phyloP scores from a whole-genome alignment of 2,797 vertebrate genomes.

The Rhincodon typus region DNA sequence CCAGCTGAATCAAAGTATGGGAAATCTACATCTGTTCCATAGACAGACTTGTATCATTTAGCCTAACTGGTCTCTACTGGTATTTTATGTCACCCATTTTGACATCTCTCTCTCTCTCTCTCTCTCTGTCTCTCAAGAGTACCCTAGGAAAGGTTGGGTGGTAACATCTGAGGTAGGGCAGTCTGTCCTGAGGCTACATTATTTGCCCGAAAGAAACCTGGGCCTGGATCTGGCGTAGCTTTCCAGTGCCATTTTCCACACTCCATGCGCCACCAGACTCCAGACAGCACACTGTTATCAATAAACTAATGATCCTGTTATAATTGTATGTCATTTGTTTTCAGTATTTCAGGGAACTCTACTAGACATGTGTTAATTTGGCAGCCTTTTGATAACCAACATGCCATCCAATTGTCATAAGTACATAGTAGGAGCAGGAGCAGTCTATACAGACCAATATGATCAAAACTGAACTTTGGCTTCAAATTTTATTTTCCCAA shows the following conservation, averaged over 20 bases:
- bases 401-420: neutral
- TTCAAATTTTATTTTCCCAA: no score
- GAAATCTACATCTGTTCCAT: conserved; percentile 77
- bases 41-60: conserved; percentile 52
- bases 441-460: neutral
- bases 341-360: conserved; percentile 26
- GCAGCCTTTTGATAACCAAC: neutral
- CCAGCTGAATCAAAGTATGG: conserved; percentile 62
- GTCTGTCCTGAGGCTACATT: conserved; percentile 35
- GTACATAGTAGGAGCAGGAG: neutral
- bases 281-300: conserved; percentile 33
- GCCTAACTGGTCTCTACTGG: no score
- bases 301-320: conserved; percentile 37
- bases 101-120: conserved; percentile 25
- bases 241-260: conserved; percentile 2
- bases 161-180: conserved; percentile 39
- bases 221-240: neutral
- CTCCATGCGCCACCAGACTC: conserved; percentile 1
- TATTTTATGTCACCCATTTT: no score
- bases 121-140: neutral
- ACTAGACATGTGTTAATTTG: conserved; percentile 22
- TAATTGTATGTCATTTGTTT: conserved; percentile 31
- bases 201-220: conserved; percentile 19
- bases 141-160: conserved; percentile 21
- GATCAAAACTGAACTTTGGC: neutral